A percentile compares a stretch with the other conserved stretches of the same genome.
phyloP scores from a whole-genome alignment of 2,888 invertebrate genomes.

The Agrotis puta region DNA sequence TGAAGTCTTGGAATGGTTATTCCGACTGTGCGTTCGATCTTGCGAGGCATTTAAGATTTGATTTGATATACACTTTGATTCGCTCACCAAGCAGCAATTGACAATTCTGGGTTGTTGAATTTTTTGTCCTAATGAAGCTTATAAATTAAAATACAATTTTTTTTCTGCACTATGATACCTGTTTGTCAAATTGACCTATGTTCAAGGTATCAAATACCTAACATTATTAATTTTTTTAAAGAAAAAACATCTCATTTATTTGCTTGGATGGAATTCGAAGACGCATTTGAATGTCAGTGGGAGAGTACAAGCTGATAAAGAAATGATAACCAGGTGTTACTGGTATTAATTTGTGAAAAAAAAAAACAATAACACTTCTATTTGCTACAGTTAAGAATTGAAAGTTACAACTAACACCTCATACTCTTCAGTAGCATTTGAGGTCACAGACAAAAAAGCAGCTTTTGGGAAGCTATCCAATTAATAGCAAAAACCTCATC shows the following conservation, averaged over 20 bases:
- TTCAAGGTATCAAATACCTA: not conserved
- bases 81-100: not conserved
- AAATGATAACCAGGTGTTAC: no score
- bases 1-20: slow-evolving; percentile 1
- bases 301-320: no score
- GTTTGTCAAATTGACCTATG: not conserved
- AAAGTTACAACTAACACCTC: no score
- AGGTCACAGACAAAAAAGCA: no score
- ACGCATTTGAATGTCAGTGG: no score
- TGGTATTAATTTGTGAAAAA: no score
- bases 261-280: no score
- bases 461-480: no score
- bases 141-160: not conserved
- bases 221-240: not conserved
- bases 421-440: no score
- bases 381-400: no score
- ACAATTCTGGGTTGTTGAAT: not conserved
- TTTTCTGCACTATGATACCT: not conserved
- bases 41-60: not conserved
- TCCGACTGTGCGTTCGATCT: not conserved
- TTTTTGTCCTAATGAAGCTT: not conserved
- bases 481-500: not conserved
- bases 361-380: no score
- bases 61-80: slow-evolving; percentile 1
- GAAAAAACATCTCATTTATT: no score